phyloP scores from a whole-genome alignment of 2,113 vertebrate species.

The Uria aalge region DNA sequence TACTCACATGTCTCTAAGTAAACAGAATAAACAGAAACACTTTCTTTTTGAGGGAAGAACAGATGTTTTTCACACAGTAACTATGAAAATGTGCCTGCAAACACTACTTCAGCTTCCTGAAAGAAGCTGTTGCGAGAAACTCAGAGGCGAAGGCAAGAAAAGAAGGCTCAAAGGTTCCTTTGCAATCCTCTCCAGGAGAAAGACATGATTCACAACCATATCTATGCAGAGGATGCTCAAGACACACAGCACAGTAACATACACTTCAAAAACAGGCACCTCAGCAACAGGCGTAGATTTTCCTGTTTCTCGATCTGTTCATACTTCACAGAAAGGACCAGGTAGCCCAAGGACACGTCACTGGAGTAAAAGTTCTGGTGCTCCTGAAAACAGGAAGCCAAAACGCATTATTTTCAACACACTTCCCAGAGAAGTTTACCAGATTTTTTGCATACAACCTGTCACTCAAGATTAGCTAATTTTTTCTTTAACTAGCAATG shows the following conservation, averaged over 20 bases:
- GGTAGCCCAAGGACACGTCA: constrained; percentile 78
- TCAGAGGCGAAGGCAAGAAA: background rate
- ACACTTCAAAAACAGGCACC: constrained; percentile 46
- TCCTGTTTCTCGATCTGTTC: constrained; percentile 82
- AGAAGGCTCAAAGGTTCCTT: background rate
- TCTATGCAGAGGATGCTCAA: background rate
- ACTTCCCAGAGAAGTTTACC: background rate
- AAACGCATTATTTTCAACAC: background rate
- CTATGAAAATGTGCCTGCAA: background rate
- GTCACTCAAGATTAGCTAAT: background rate
- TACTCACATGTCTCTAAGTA: background rate
- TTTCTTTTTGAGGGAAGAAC: background rate
- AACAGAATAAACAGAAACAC: background rate
- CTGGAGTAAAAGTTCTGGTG: constrained; percentile 88
- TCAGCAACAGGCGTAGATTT: constrained; percentile 82
- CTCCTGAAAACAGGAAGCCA: constrained; percentile 70
- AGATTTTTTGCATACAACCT: background rate
- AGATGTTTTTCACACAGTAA: background rate
- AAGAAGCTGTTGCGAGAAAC: background rate
- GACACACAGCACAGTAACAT: background rate
- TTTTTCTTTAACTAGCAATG: background rate
- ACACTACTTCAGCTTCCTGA: background rate
- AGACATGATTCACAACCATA: background rate
- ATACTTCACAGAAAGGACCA: constrained; percentile 87
- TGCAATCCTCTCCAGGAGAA: background rate